Percentiles rank a stretch among this genome's conserved stretches.
Evolutionary conservation across 2,888 invertebrate species (phyloP).

Genomic region (Adineta ricciae): DNA sequence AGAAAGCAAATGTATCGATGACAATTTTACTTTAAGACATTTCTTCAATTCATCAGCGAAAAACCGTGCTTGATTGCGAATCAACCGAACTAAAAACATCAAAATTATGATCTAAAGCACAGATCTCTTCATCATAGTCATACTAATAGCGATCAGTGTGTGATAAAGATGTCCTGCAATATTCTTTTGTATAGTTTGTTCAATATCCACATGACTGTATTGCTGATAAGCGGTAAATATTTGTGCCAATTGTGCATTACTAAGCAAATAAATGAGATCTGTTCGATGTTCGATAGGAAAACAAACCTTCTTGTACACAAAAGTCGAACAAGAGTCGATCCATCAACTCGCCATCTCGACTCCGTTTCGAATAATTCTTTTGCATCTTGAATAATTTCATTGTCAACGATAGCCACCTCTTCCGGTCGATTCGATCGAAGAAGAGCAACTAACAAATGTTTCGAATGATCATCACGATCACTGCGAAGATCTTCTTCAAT

Average conservation of each 20-base stretch:
- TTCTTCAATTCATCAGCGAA: conserved; percentile 43
- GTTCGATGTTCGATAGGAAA: neutral
- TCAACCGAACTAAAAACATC: neutral
- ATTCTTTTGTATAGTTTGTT: conserved; percentile 45
- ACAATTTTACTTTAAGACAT: conserved; percentile 38
- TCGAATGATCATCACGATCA: conserved; percentile 48
- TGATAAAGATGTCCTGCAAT: conserved; percentile 48
- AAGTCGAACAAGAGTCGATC: conserved; percentile 47
- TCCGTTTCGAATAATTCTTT: conserved; percentile 42
- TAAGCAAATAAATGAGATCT: conserved; percentile 36
- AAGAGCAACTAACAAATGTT: conserved; percentile 44
- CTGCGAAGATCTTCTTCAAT: conserved; percentile 44
- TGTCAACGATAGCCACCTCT: conserved; percentile 34
- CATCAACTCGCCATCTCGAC: conserved; percentile 48
- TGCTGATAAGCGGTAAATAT: conserved; percentile 65
- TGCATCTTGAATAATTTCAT: conserved; percentile 47
- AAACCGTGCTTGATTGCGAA: conserved; percentile 38
- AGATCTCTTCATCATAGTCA: neutral
- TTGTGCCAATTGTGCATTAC: conserved; percentile 67
- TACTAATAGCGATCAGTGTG: conserved; percentile 48
- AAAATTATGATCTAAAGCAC: neutral
- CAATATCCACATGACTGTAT: conserved; percentile 60
- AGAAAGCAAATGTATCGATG: too few species aligned
- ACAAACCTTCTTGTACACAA: conserved; percentile 41
- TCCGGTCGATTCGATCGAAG: conserved; percentile 55